These are phyloP conservation scores for Drosophila tanythrix DNA, from an alignment of 2,888 invertebrate genomes.

Conservation along the genomic window DNA sequence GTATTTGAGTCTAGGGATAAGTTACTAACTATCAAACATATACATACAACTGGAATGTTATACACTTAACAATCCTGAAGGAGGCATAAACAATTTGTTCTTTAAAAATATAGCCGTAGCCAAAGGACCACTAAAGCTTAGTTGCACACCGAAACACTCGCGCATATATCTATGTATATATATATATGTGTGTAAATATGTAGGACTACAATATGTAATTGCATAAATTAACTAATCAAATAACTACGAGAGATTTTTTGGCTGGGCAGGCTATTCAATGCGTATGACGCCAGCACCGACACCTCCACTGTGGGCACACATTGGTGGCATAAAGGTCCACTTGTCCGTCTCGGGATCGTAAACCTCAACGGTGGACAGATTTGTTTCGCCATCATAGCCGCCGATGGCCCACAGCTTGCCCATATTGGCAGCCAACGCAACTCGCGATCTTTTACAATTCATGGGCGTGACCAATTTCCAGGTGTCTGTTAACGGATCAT, in stretches of 20 bases:
- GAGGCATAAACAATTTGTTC: constrained; percentile 46
- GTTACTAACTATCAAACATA: constrained; percentile 59
- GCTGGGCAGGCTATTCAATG: constrained; percentile 74
- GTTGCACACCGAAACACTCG: constrained; percentile 33
- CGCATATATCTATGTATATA: not conserved
- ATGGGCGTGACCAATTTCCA: constrained; percentile 92
- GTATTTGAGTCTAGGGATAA: constrained; percentile 60
- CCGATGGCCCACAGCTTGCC: constrained; percentile 93
- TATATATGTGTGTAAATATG: constrained; percentile 2
- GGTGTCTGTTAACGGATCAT: constrained; percentile 90
- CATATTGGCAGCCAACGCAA: constrained; percentile 93
- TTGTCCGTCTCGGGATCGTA: constrained; percentile 90
- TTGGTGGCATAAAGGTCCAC: constrained; percentile 91
- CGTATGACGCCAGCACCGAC: constrained; percentile 95
- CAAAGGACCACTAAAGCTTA: constrained; percentile 64
- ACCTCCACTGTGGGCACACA: constrained; percentile 95
- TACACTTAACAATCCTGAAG: constrained; percentile 39
- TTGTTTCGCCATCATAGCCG: constrained; percentile 91
- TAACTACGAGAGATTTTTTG: constrained; percentile 47
- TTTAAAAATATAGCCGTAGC: constrained; percentile 41
- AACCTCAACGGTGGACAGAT: constrained; percentile 93
- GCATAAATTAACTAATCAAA: constrained; percentile 47
- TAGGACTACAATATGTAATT: constrained; percentile 44
- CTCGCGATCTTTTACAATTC: constrained; percentile 92
- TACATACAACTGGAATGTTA: constrained; percentile 67